phyloP scores from a whole-genome alignment of 2,888 invertebrate genomes.

The Cerastis rubricosa region DNA sequence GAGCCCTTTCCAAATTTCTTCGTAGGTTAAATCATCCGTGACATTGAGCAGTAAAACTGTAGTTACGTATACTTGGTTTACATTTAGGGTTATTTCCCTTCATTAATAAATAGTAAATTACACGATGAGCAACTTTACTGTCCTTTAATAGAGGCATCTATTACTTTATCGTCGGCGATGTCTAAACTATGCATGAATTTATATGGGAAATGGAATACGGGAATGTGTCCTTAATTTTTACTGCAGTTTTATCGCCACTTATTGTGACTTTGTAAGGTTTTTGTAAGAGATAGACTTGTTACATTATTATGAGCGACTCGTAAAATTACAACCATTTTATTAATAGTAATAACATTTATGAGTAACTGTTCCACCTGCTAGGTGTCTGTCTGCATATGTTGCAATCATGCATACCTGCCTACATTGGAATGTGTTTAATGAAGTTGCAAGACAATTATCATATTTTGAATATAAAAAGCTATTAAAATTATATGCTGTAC shows the following conservation, averaged over 20 bases:
- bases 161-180: conserved; percentile 52
- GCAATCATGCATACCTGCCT: neutral
- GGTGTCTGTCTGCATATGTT: neutral
- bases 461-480: neutral
- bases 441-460: neutral
- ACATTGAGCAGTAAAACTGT: conserved; percentile 80
- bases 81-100: conserved; percentile 78
- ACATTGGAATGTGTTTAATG: neutral
- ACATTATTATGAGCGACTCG: conserved; percentile 13
- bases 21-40: conserved; percentile 84
- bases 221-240: conserved; percentile 48
- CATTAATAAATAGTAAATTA: conserved; percentile 77
- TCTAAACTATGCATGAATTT: conserved; percentile 32
- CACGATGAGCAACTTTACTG: conserved; percentile 69
- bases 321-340: conserved; percentile 17
- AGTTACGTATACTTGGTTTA: conserved; percentile 75
- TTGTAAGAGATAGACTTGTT: conserved; percentile 10
- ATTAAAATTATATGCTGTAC: neutral
- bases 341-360: conserved; percentile 14
- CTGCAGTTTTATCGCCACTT: conserved; percentile 45
- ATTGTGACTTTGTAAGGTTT: conserved; percentile 32
- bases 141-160: conserved; percentile 66
- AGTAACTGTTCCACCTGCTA: conserved; percentile 8
- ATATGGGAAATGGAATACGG: conserved; percentile 33
- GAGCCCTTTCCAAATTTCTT: conserved; percentile 65